Percentiles rank a stretch among this genome's conserved stretches.
phyloP scores from a whole-genome alignment of 2,113 vertebrate genomes.

The Cynopterus brachyotis region DNA sequence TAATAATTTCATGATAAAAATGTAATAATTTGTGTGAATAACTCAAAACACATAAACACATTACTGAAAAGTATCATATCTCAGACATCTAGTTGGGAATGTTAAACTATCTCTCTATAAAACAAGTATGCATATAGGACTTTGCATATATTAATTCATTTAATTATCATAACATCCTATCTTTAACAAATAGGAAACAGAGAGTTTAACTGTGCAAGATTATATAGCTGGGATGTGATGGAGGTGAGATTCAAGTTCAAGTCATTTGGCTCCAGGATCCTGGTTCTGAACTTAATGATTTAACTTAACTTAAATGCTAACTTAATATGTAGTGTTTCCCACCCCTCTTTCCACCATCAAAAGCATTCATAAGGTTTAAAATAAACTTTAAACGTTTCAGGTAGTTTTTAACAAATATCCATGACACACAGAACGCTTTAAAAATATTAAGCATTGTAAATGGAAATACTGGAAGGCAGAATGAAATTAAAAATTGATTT shows the following conservation, averaged over 20 bases:
- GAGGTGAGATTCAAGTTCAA: background rate
- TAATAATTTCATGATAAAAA: background rate
- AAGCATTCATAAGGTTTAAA: background rate
- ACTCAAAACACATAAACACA: background rate
- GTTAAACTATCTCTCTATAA: background rate
- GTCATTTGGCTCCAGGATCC: background rate
- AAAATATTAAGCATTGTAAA: background rate
- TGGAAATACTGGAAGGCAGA: background rate
- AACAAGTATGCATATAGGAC: background rate
- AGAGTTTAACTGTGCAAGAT: background rate
- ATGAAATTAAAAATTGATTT: conserved; percentile 18
- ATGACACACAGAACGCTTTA: background rate
- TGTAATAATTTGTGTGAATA: background rate
- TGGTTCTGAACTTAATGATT: background rate
- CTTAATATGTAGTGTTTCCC: background rate
- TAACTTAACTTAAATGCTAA: background rate
- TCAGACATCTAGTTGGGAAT: background rate
- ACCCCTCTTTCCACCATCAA: background rate
- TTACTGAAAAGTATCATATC: background rate
- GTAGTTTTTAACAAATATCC: background rate
- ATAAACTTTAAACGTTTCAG: background rate
- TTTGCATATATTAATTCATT: background rate
- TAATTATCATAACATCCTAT: background rate
- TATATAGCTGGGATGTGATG: background rate
- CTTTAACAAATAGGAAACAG: background rate